Percentiles rank a stretch among this genome's conserved stretches.
These are phyloP conservation scores for Streblospio benedicti DNA, from an alignment of 1,140 invertebrate genomes.

Conservation along the genomic window DNA sequence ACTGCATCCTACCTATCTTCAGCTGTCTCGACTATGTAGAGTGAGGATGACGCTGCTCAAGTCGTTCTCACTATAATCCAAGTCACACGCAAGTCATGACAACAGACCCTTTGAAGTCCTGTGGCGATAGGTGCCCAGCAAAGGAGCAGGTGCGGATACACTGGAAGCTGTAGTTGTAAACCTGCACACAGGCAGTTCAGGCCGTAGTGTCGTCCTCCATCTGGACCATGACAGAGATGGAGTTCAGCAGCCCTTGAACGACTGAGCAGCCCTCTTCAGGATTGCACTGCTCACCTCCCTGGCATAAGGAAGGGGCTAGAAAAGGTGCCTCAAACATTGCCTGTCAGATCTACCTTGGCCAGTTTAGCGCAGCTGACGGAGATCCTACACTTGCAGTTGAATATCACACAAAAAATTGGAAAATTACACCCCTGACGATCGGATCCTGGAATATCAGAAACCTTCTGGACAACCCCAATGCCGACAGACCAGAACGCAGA, in stretches of 20 bases:
- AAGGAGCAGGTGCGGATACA: constrained; percentile 9
- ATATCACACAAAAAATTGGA: background rate
- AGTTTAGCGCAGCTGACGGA: background rate
- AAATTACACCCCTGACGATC: background rate
- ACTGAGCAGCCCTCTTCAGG: constrained; percentile 10
- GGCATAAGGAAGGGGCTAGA: background rate
- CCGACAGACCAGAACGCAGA: constrained; percentile 11
- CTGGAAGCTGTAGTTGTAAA: constrained; percentile 8
- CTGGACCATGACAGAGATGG: background rate
- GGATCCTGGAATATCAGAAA: constrained; percentile 12
- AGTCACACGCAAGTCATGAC: background rate
- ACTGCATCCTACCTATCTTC: no score
- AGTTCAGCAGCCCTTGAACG: constrained; percentile 8
- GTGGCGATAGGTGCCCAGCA: background rate
- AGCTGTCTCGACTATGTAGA: no score
- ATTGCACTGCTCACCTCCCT: background rate
- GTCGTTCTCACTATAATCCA: background rate
- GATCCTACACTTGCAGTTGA: background rate
- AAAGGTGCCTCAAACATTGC: constrained; percentile 3
- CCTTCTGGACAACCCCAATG: constrained; percentile 6
- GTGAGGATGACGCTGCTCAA: background rate
- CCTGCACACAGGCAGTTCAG: constrained; percentile 9
- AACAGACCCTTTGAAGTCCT: background rate
- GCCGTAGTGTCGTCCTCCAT: background rate
- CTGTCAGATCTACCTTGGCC: background rate